Base-by-base conservation (phyloP, 2,113 vertebrate species). In the Mesitornis unicolor region DNA sequence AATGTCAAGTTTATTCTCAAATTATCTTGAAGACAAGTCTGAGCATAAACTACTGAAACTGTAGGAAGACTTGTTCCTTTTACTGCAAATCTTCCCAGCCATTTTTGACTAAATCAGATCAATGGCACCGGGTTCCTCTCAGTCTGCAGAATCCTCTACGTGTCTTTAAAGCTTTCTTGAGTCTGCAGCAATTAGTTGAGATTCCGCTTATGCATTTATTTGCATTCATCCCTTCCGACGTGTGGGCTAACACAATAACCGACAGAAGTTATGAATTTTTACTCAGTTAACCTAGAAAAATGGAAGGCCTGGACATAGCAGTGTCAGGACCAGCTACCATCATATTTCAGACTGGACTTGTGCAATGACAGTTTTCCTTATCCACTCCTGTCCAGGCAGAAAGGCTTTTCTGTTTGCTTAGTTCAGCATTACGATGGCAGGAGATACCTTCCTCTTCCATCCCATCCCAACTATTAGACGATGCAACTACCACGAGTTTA, bases 1-100 rank as follows among this genome's bases (percentile, higher is more conserved):
- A 85, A 92, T 85, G 53, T 93, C 64, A 91, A 56, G 40, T 87
- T 95, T 93, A 85, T 92, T 87, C 36, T 84, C 63, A 90, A 74
- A 71, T 74, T 65, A 67, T 74, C 45, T 75, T 35, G 21, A 79
- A 54, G 57, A 73, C 25, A 78, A 87, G 40, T 45, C 53, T 83
- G 36, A 84, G 13, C n/a, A 48, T 70, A 79, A 93, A 35, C 22
- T 64, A 48, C n/a, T 35, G 57, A 83, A 87, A 53, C 3, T 53
- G 3, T 79, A 45, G 57, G 57, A 76, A n/a, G 56, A 59, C 68
- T n/a, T 80, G 60, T 56, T 88, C 36, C 28, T 74, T 67, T 92
- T 77, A 80, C 28, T 80, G 31, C 20, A 59, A 42, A 78, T 80
- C 45, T 85, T 56, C 11, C 8, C 36, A 78, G 24, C 13, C 3